phyloP scores from a whole-genome alignment of 2,888 invertebrate genomes.

The Eubasilissa splendida region DNA sequence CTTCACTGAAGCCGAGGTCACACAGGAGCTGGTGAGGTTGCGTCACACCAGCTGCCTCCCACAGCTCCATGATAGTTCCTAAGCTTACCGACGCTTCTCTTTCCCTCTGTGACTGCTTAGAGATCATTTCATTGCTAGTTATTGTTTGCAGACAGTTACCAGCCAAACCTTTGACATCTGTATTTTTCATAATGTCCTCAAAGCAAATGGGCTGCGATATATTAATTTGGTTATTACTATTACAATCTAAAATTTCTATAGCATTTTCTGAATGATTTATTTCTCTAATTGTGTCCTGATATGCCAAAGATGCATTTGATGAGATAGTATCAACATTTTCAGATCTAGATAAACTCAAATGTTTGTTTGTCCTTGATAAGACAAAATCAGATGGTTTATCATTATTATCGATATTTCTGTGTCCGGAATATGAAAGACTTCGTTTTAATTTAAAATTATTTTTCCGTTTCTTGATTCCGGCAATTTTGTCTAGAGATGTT shows the following conservation, averaged over 20 bases:
- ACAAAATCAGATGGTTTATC: slow-evolving; percentile 9
- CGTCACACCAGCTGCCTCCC: slow-evolving; percentile 80
- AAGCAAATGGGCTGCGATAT: slow-evolving; percentile 19
- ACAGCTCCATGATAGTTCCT: slow-evolving; percentile 76
- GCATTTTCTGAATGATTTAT: background rate
- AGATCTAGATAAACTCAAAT: slow-evolving; percentile 30
- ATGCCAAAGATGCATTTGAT: slow-evolving; percentile 1
- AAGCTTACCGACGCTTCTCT: slow-evolving; percentile 29
- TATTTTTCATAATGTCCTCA: slow-evolving; percentile 28
- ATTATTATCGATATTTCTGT: slow-evolving; percentile 59
- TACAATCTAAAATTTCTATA: slow-evolving; percentile 33
- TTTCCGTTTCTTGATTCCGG: slow-evolving; percentile 68
- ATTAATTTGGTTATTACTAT: slow-evolving; percentile 34
- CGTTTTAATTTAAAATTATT: slow-evolving; percentile 70
- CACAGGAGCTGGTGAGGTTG: slow-evolving; percentile 77
- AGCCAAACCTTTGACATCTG: background rate
- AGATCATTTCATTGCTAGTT: slow-evolving; percentile 12
- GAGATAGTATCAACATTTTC: slow-evolving; percentile 41
- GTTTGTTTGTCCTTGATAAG: slow-evolving; percentile 24
- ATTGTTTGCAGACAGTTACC: slow-evolving; percentile 16
- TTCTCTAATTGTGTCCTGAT: slow-evolving; percentile 2
- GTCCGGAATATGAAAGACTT: slow-evolving; percentile 73
- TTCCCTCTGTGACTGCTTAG: slow-evolving; percentile 1
- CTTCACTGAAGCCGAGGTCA: slow-evolving; percentile 78
- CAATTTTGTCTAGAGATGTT: slow-evolving; percentile 64